A percentile compares a stretch with the other conserved stretches of the same genome.
phyloP scores from a whole-genome alignment of 1,140 invertebrate genomes.

The Chelonus insularis region DNA sequence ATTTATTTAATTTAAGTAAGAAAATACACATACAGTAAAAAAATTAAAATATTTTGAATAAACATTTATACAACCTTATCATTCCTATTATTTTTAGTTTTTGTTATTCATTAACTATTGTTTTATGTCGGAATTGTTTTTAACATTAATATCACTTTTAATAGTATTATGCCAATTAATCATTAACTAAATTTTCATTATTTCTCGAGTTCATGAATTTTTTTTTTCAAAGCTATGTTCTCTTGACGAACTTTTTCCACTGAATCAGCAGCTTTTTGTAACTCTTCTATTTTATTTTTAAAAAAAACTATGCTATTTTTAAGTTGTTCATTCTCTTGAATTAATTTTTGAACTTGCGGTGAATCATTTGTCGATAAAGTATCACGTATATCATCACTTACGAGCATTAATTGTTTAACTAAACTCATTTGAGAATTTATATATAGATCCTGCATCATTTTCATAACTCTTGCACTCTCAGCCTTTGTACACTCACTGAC shows the following conservation, averaged over 20 bases:
- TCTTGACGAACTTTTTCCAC: conserved; percentile 44
- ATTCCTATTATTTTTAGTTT: too few relatives aligned
- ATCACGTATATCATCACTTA: conserved; percentile 48
- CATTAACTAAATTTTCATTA: too few relatives aligned
- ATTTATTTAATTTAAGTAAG: too few relatives aligned
- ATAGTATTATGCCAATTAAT: too few relatives aligned
- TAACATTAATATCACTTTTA: too few relatives aligned
- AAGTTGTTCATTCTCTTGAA: conserved; percentile 47
- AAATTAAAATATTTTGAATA: too few relatives aligned
- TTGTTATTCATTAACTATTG: too few relatives aligned
- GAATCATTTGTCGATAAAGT: conserved; percentile 38
- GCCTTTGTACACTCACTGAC: conserved; percentile 34
- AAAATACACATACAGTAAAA: too few relatives aligned
- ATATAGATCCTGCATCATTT: conserved; percentile 44
- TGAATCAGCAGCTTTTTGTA: conserved; percentile 42
- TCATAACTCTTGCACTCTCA: conserved; percentile 47
- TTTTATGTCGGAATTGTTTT: too few relatives aligned
- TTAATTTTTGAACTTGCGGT: conserved; percentile 32
- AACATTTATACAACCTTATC: too few relatives aligned
- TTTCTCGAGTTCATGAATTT: conserved; percentile 41
- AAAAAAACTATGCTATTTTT: conserved; percentile 43
- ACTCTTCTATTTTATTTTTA: conserved; percentile 39
- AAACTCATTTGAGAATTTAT: conserved; percentile 47
- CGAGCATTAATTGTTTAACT: conserved; percentile 43
- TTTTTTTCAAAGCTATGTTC: conserved; percentile 45